A percentile compares a stretch with the other conserved stretches of the same genome.
These are phyloP conservation scores for Drosophila anceps DNA, from an alignment of 2,888 invertebrate genomes.

Conservation along the genomic window DNA sequence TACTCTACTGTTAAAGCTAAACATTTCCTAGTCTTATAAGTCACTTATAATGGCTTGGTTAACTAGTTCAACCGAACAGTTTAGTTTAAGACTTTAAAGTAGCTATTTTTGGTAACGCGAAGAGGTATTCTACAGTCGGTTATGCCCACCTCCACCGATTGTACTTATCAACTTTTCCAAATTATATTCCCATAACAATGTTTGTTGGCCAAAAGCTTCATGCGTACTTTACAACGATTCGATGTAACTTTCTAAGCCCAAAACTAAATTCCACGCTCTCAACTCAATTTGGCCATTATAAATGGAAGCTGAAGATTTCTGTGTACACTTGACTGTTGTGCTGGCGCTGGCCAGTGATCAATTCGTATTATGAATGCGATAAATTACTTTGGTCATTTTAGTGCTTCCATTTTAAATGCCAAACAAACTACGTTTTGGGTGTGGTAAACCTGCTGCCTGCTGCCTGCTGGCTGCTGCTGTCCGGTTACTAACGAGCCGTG, in stretches of 20 bases:
- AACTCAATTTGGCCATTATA: slow-evolving; percentile 49
- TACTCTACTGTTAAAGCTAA: too few relatives aligned
- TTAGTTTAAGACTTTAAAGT: not conserved
- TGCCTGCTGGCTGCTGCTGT: slow-evolving; percentile 25
- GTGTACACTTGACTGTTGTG: slow-evolving; percentile 11
- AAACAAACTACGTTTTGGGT: slow-evolving; percentile 52
- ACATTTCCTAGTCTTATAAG: too few relatives aligned
- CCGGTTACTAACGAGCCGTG: slow-evolving; percentile 21
- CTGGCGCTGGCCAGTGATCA: not conserved
- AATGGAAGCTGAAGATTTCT: slow-evolving; percentile 25
- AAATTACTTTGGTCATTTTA: slow-evolving; percentile 26
- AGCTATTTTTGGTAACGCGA: not conserved
- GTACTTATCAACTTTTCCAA: not conserved
- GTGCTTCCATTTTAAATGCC: slow-evolving; percentile 54
- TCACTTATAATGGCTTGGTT: not conserved
- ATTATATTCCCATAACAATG: not conserved
- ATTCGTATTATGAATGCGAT: slow-evolving; percentile 12
- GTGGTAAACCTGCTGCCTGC: slow-evolving; percentile 45
- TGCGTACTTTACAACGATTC: slow-evolving; percentile 28
- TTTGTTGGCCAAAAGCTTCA: not conserved
- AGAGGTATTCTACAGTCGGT: not conserved
- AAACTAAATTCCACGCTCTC: slow-evolving; percentile 23
- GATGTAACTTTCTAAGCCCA: slow-evolving; percentile 52
- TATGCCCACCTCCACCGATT: too few relatives aligned
- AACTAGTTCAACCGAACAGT: too few relatives aligned